Conservation (phyloP, 2,797 vertebrate genomes). For the Anguilla megastoma region DNA sequence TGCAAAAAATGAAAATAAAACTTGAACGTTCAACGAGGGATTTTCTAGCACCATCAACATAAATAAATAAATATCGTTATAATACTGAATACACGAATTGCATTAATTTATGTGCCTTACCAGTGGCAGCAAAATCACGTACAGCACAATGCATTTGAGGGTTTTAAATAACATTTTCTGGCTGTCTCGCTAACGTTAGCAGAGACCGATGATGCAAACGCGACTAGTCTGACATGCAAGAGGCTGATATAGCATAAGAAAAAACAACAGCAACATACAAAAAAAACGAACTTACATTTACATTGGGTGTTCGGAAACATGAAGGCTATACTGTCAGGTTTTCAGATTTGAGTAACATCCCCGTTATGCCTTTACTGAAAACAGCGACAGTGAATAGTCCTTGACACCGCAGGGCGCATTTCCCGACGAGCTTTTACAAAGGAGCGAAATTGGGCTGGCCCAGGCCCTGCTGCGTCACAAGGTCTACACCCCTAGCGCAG, state of each 20-base stretch:
- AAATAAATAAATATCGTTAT: background rate
- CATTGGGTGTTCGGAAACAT: background rate
- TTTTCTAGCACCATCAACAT: background rate
- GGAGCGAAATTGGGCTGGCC: slow-evolving; percentile 14
- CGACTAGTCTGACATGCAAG: background rate
- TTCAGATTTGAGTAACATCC: background rate
- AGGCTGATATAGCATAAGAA: background rate
- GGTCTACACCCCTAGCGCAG: slow-evolving; percentile 9
- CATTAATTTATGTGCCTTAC: background rate
- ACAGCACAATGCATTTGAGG: background rate
- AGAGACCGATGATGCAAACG: background rate
- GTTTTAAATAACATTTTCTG: background rate
- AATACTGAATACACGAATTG: background rate
- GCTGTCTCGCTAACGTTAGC: background rate
- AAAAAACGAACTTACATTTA: slow-evolving; percentile 5
- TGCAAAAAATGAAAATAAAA: background rate
- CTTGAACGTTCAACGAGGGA: background rate
- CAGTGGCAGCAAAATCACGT: background rate
- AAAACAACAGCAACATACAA: background rate
- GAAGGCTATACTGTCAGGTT: background rate
- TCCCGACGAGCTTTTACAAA: background rate
- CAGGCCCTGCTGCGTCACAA: slow-evolving; percentile 8
- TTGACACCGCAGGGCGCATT: background rate
- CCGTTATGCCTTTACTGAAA: background rate
- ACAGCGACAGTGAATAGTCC: slow-evolving; percentile 4